Conservation (phyloP, 2,797 vertebrate genomes). For the Danio kyathit region DNA sequence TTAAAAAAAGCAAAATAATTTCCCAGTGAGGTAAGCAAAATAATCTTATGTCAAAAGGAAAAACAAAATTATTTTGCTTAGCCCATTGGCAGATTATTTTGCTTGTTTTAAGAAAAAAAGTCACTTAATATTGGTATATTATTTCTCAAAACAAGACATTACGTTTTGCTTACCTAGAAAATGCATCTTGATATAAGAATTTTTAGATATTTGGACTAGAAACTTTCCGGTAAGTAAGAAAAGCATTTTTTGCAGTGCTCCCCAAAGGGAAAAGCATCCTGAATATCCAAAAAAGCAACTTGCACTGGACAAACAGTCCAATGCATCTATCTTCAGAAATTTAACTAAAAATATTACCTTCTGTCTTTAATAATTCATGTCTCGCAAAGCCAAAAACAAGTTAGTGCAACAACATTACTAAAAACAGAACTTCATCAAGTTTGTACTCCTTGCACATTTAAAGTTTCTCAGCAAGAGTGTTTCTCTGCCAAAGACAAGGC, state of each 20-base stretch:
- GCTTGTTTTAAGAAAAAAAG: too few species aligned
- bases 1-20: too few species aligned
- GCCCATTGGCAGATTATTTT: too few species aligned
- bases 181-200: too few species aligned
- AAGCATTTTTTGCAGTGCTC: neutral
- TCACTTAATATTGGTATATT: too few species aligned
- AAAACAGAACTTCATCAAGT: neutral
- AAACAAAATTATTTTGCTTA: too few species aligned
- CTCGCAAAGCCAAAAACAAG: slow-evolving; percentile 3
- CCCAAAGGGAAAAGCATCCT: neutral
- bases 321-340: neutral
- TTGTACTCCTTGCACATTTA: neutral
- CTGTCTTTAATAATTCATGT: neutral
- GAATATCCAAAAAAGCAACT: neutral
- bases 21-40: too few species aligned
- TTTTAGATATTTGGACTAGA: too few species aligned
- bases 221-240: too few species aligned
- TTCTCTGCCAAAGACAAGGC: neutral
- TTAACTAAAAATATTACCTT: neutral
- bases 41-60: too few species aligned
- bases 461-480: neutral
- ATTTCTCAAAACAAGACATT: too few species aligned
- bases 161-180: too few species aligned
- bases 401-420: slow-evolving; percentile 2
- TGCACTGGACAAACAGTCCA: slow-evolving; percentile 7